Base-by-base conservation (phyloP, 2,888 invertebrate species). In the Psylliodes chrysocephalus region DNA sequence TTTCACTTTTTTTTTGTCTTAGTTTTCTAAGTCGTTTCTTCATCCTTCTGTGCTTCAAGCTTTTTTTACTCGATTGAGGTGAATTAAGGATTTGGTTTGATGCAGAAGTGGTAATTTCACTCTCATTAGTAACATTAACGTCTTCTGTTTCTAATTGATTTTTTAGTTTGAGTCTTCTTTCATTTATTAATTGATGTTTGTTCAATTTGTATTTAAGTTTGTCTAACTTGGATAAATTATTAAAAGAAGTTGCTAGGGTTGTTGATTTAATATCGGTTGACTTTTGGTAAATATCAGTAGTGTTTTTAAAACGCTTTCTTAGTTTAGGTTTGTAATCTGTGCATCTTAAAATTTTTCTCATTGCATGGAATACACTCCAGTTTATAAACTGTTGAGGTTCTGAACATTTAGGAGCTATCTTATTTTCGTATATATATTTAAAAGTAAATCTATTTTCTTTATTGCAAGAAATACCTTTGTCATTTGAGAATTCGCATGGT, bases 341-440 rank as follows among this genome's bases (percentile, higher is more conserved):
- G 65, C 86, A 87, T 71, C 82, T 83, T 12, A 86, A 76, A 57
- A 87, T 85, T 75, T 86, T 86, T 35, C 88, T 83, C 69, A 90
- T 79, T 1, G 88, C 88, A 75, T 89, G 87, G 74, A 88, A 90
- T 2, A 90, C 85, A 70, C 87, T 89, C 82, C 87, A 87, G 63
- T 86, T 85, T 64, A 84, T 81, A 64, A 85, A 85, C 70, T 86
- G 86, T 22, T 79, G 77, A 1, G 88, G 88, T 8, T 85, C 83
- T 22, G 81, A 78, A 76, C 91, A 91, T 71, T 86, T 84, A 0
- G 91, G 91, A 8, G 88, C 86, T 1, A 88, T 84, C 74, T 83
- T 82, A 65, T 85, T 86, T 67, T 88, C 87, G 72, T 85, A 86
- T 42, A 84, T 80, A 70, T 87, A 88, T 67, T 80, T 81, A 57